Conservation (phyloP, 1,140 invertebrate genomes). For the Ditylenchus dipsaci region DNA sequence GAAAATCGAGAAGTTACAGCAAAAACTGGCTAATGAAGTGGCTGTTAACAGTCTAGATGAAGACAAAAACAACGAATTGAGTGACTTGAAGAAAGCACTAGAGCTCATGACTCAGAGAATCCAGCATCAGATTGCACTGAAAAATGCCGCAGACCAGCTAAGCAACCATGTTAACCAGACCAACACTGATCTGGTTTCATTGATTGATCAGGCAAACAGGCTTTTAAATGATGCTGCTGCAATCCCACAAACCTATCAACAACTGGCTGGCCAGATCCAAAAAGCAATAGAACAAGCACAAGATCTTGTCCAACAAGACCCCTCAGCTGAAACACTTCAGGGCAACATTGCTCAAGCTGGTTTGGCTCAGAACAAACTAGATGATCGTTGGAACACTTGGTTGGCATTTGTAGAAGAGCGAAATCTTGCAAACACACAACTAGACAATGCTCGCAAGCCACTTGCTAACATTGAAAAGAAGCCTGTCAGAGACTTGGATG, state of each 20-base stretch:
- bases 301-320: conserved; percentile 8
- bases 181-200: conserved; percentile 25
- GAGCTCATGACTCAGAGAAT: conserved; percentile 24
- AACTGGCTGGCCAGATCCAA: conserved; percentile 21
- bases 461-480: too few relatives aligned
- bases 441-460: conserved; percentile 12
- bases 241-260: conserved; percentile 32
- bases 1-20: conserved; percentile 12
- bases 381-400: background rate
- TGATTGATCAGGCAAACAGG: conserved; percentile 32
- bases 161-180: conserved; percentile 15
- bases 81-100: conserved; percentile 30
- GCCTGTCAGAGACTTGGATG: too few relatives aligned
- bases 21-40: conserved; percentile 25
- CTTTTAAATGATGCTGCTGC: conserved; percentile 38
- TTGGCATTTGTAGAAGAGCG: conserved; percentile 14
- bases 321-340: background rate
- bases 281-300: background rate
- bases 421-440: conserved; percentile 8
- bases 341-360: conserved; percentile 9
- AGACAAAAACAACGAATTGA: conserved; percentile 16
- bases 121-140: conserved; percentile 17
- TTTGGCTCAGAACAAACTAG: conserved; percentile 3
- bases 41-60: conserved; percentile 17
- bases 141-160: conserved; percentile 18